Conservation (phyloP, 2,113 vertebrate genomes). For the Lagopus muta region DNA sequence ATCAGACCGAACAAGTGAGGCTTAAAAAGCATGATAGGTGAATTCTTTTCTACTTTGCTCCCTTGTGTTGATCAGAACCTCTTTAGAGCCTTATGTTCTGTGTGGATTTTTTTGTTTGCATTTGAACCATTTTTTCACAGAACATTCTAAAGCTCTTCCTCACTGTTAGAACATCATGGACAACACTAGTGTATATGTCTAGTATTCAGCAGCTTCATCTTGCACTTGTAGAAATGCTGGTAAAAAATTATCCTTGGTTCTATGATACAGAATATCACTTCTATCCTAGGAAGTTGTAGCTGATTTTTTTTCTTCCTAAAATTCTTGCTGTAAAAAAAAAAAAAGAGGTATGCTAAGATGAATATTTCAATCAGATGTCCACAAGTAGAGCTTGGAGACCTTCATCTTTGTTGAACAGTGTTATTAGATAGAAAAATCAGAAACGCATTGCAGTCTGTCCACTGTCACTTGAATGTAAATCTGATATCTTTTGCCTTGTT, state of each 20-base stretch:
- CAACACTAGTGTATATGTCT: background rate
- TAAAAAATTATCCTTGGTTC: background rate
- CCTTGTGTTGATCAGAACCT: constrained; percentile 15
- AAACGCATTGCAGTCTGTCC: accelerated
- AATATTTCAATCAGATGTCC: background rate
- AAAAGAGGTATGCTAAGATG: background rate
- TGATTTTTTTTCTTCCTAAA: background rate
- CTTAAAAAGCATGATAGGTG: constrained; percentile 9
- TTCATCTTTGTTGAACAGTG: background rate
- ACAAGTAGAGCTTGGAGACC: background rate
- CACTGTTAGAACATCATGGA: background rate
- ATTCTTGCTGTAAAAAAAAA: background rate
- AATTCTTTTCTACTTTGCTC: background rate
- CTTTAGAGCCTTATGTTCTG: background rate
- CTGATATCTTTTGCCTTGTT: background rate
- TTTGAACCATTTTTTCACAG: background rate
- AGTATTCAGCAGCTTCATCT: background rate
- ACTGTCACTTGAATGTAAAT: background rate
- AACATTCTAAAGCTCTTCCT: background rate
- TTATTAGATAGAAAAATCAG: background rate
- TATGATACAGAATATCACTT: background rate
- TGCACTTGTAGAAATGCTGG: background rate
- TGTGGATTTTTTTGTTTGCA: background rate
- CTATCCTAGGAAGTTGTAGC: background rate
- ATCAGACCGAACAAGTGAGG: background rate